Conservation (phyloP, 2,797 vertebrate genomes). For the Hemibagrus guttatus region DNA sequence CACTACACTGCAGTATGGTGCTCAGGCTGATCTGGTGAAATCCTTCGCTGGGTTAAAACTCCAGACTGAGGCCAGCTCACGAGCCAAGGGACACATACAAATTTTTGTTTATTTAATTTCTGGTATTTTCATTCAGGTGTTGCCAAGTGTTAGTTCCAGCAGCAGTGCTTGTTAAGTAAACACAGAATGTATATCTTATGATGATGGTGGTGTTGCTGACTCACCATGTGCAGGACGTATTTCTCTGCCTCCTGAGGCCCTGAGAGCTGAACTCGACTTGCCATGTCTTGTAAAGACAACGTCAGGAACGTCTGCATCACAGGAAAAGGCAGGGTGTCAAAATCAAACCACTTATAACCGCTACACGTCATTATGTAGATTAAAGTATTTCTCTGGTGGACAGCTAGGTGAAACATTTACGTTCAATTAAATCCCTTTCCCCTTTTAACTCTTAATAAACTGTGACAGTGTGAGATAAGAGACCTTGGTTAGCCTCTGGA, state of each 20-base stretch:
- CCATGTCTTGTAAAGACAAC: conserved; percentile 99
- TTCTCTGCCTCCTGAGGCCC: conserved; percentile 97
- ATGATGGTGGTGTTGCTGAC: conserved; percentile 45
- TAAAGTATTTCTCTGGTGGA: neutral
- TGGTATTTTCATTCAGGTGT: neutral
- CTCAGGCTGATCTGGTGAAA: too few relatives aligned
- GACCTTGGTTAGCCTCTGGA: conserved; percentile 98
- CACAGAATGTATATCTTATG: neutral
- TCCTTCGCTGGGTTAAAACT: too few relatives aligned
- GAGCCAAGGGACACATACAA: too few relatives aligned
- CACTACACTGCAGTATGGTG: too few relatives aligned
- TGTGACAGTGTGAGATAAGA: neutral
- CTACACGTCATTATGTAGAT: too few relatives aligned
- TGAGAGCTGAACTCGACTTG: conserved; percentile 95
- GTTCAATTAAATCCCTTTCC: neutral
- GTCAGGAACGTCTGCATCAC: conserved; percentile 91
- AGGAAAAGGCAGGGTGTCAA: neutral
- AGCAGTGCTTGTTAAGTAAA: conserved; percentile 1
- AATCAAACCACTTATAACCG: neutral
- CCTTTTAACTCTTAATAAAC: neutral
- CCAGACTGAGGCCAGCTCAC: too few relatives aligned
- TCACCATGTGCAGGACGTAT: conserved; percentile 98
- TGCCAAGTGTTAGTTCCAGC: neutral
- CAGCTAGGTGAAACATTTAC: neutral
- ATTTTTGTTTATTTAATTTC: neutral